Conservation (phyloP, 2,888 invertebrate species). For the Microchrysa polita region DNA sequence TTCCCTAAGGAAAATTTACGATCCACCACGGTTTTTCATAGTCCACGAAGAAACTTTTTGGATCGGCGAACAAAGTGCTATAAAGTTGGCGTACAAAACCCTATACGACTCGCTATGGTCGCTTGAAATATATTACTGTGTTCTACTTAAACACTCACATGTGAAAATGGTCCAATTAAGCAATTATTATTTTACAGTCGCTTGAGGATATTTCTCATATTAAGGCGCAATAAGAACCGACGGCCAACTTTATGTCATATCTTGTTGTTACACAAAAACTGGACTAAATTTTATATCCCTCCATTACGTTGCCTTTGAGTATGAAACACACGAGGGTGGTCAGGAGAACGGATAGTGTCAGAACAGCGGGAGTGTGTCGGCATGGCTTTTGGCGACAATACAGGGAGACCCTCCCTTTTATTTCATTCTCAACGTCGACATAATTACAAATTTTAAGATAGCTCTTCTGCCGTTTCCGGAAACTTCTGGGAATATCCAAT, state of each 20-base stretch:
- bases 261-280: constrained; percentile 22
- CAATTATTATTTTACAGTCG: constrained; percentile 24
- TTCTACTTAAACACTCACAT: constrained; percentile 28
- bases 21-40: neutral
- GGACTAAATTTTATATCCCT: constrained; percentile 8
- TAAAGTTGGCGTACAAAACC: neutral
- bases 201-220: constrained; percentile 8
- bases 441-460: constrained; percentile 43
- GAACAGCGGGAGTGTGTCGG: no score
- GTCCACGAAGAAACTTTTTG: neutral
- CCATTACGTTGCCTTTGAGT: neutral
- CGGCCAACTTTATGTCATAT: neutral
- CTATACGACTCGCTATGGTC: neutral
- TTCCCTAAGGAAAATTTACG: neutral
- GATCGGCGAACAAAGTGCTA: no score
- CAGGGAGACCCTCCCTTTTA: neutral
- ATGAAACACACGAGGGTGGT: neutral
- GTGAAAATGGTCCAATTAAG: constrained; percentile 40
- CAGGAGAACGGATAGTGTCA: neutral
- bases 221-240: neutral
- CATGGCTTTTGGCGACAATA: no score
- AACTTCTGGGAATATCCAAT: neutral
- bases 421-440: neutral
- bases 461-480: neutral
- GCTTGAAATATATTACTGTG: constrained; percentile 22